Percentiles rank a stretch among this genome's conserved stretches.
These are phyloP conservation scores for Hypomecis atomaria DNA, from an alignment of 2,888 invertebrate genomes.

Conservation along the genomic window DNA sequence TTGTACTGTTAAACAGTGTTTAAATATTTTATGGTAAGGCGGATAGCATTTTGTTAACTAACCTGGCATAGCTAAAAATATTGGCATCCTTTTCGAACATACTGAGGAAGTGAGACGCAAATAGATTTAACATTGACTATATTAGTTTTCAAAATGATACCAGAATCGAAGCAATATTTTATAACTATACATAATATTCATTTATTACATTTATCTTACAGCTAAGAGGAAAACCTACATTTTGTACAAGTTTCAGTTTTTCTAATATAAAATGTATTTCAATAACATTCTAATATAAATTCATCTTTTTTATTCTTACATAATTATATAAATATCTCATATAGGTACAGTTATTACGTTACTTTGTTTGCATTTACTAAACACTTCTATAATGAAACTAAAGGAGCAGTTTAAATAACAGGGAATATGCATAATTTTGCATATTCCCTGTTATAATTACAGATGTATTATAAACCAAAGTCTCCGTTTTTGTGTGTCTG, in stretches of 20 bases:
- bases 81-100: too few relatives aligned
- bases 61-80: too few relatives aligned
- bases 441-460: too few relatives aligned
- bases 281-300: constrained; percentile 39
- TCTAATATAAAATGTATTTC: constrained; percentile 23
- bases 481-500: too few relatives aligned
- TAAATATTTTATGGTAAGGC: too few relatives aligned
- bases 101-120: background rate
- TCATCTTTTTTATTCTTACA: constrained; percentile 31
- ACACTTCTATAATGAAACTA: too few relatives aligned
- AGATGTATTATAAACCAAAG: too few relatives aligned
- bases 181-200: background rate
- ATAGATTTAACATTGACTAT: background rate
- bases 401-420: too few relatives aligned
- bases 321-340: constrained; percentile 8
- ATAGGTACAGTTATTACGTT: background rate
- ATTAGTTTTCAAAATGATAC: background rate
- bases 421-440: too few relatives aligned
- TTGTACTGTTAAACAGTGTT: too few relatives aligned
- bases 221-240: constrained; percentile 18
- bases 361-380: too few relatives aligned
- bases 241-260: constrained; percentile 24
- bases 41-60: too few relatives aligned
- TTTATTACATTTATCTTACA: constrained; percentile 9
- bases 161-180: background rate